Percentiles rank a stretch among this genome's conserved stretches.
Evolutionary conservation across 2,888 invertebrate genomes (phyloP).

Genomic region (Hemistola chrysoprasaria): DNA sequence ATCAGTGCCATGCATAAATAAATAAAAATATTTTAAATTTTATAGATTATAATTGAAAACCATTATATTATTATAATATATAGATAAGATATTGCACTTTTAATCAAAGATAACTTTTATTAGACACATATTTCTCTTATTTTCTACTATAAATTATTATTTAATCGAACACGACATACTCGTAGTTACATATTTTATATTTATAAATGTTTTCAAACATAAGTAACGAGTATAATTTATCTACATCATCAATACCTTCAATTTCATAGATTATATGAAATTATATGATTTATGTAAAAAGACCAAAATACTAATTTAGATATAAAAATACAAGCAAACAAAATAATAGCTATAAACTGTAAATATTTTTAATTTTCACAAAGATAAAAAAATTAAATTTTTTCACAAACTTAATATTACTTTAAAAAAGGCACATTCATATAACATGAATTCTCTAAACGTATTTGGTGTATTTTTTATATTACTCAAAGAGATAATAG

Average conservation of each 20-base stretch:
- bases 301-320: too few species aligned
- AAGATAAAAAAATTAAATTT: constrained; percentile 2
- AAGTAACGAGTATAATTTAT: too few species aligned
- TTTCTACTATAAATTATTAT: background rate
- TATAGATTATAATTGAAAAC: background rate
- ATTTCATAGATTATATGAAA: too few species aligned
- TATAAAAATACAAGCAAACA: background rate
- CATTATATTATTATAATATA: too few species aligned
- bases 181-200: background rate
- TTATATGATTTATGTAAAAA: too few species aligned
- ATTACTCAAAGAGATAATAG: constrained; percentile 10
- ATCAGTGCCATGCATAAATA: constrained; percentile 50
- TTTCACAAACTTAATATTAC: constrained; percentile 21
- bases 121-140: background rate
- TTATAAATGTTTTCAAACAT: background rate
- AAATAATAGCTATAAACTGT: background rate
- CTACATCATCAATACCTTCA: too few species aligned
- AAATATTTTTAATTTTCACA: background rate
- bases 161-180: constrained; percentile 7
- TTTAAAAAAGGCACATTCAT: constrained; percentile 69
- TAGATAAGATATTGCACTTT: too few species aligned
- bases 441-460: constrained; percentile 41
- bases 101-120: background rate
- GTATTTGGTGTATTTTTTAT: constrained; percentile 23
- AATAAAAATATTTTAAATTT: constrained; percentile 4